Evolutionary conservation across 1,140 invertebrate genomes (phyloP).

Genomic region (Ylistrum balloti): DNA sequence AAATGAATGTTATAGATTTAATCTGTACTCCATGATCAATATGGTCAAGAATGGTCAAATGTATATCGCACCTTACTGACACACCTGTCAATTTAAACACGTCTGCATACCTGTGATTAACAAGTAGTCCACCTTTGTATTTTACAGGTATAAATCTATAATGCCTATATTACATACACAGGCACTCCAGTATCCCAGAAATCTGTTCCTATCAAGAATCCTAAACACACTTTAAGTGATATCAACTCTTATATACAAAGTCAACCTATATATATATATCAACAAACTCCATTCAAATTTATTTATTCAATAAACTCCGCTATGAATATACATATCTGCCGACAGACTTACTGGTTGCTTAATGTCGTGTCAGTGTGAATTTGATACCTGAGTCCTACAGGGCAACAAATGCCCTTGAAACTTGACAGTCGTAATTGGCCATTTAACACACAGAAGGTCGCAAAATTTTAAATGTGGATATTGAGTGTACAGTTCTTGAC

Average conservation of each 20-base stretch:
- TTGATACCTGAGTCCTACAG: background rate
- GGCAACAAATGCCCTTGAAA: conserved; percentile 4
- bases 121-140: background rate
- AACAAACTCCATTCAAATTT: background rate
- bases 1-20: no score
- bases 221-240: background rate
- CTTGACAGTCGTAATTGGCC: conserved; percentile 15
- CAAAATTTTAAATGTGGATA: background rate
- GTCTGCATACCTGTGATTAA: conserved; percentile 5
- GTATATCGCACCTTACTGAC: background rate
- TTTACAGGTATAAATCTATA: background rate
- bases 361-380: conserved; percentile 15
- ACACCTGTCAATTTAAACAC: background rate
- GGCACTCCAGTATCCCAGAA: background rate
- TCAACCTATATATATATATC: background rate
- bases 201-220: background rate
- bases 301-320: background rate
- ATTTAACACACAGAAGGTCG: background rate
- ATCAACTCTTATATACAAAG: background rate
- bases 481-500: background rate
- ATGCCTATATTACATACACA: background rate
- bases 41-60: background rate
- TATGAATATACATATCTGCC: background rate
- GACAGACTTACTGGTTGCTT: background rate
- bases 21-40: no score